These are phyloP conservation scores for Anhinga anhinga DNA, from an alignment of 2,113 vertebrate genomes.

Conservation along the genomic window DNA sequence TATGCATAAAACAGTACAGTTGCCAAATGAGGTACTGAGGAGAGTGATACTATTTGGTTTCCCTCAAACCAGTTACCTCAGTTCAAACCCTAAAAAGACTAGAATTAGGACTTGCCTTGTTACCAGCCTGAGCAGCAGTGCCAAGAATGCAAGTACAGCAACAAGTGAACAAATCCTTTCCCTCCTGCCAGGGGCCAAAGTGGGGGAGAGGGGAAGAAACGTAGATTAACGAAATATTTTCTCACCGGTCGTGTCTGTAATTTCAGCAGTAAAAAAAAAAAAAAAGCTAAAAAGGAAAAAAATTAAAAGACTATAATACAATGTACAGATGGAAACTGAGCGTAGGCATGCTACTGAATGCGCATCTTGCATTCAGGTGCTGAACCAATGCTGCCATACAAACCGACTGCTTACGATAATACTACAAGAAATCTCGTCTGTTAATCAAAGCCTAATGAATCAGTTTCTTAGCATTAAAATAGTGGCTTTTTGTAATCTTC, in stretches of 20 bases:
- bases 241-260: fast-evolving
- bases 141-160: neutral
- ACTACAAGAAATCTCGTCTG: neutral
- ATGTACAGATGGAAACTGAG: neutral
- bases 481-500: neutral
- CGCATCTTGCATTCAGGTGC: neutral
- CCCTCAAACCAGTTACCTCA: neutral
- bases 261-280: neutral
- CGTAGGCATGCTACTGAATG: neutral
- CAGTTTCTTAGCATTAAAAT: slow-evolving; percentile 16
- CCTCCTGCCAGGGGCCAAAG: neutral
- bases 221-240: neutral
- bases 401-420: neutral
- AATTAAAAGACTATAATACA: neutral
- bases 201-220: neutral
- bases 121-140: neutral
- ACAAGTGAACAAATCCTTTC: neutral
- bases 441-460: slow-evolving; percentile 25
- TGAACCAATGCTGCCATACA: neutral
- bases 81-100: neutral
- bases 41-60: neutral
- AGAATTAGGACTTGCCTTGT: neutral
- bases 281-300: neutral
- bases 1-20: neutral
- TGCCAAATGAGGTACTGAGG: neutral